Base-by-base conservation (phyloP, 2,797 vertebrate genomes). In the Serranus cabrilla region DNA sequence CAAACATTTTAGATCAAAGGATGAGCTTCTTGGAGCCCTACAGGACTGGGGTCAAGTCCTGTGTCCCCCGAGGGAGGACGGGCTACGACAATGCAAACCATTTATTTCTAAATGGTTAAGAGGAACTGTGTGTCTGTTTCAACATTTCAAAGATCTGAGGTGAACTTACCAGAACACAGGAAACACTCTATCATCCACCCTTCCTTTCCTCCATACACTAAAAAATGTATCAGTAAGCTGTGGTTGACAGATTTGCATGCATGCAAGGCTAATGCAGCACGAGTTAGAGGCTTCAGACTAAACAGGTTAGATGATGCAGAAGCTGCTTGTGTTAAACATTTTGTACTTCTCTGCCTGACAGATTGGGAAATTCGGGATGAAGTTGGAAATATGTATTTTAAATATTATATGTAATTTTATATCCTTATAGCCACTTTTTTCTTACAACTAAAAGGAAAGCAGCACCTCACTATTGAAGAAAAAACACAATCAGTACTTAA, bases 101-200 rank as follows among this genome's bases (percentile, higher is more conserved):
- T 67, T 56, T 43, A 56, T 64, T 74, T 63, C 52, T 6, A 20
- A 37, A 45, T 13, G 18, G 4, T 58, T 8, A 80, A 83, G 73
- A 82, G 83, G 83, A 91, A 87, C 77, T 76, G 17, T 1, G 6
- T 45, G 31, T 66, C 23, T 37, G 61, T 88, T 87, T 81, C 69
- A 70, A 74, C 80, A 88, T 73, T 46, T 78, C n/a, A 57, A 20
- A 80, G 45, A 79, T 62, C 25, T 75, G 78, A 74, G 52, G 63
- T 79, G 71, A 81, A 74, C 70, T 66, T 84, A 63, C 16, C 11
- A 9, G 80, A 79, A 59, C 61, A 89, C 87, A 92, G 93, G 91
- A 94, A 87, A 73, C 37, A 25, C 56, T 31, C 11, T 13, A 3
- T 82, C 66, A 83, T 65, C 69, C 87, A 81, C 85, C 80, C 85